Percentiles rank a stretch among this genome's conserved stretches.
Evolutionary conservation across 2,797 vertebrate species (phyloP).

Genomic region (Scomberomorus guttatus): DNA sequence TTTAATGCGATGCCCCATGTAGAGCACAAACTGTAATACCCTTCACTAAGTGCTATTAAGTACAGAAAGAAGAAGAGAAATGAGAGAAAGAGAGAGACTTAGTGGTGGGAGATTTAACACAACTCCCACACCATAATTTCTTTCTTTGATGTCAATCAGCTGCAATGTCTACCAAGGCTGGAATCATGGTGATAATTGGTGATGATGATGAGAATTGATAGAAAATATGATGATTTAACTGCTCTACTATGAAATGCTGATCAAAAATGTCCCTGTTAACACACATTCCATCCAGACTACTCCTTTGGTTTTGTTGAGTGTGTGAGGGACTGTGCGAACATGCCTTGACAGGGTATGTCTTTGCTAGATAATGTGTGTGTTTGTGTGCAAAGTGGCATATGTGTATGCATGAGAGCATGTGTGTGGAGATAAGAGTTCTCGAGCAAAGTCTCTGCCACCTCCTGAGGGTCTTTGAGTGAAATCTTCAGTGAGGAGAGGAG

Average conservation of each 20-base stretch:
- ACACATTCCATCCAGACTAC: neutral
- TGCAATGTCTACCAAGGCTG: conserved; percentile 58
- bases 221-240: conserved; percentile 58
- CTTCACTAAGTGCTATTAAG: conserved; percentile 76
- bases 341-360: conserved; percentile 29
- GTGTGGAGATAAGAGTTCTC: conserved; percentile 59
- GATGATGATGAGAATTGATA: conserved; percentile 67
- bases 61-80: conserved; percentile 62
- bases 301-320: conserved; percentile 13
- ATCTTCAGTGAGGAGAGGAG: conserved; percentile 33
- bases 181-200: conserved; percentile 66
- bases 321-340: conserved; percentile 25
- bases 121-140: conserved; percentile 66
- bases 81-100: conserved; percentile 55
- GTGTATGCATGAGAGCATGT: conserved; percentile 46
- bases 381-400: conserved; percentile 39
- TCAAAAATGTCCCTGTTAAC: conserved; percentile 48
- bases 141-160: conserved; percentile 70
- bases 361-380: conserved; percentile 42
- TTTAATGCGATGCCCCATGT: conserved; percentile 79
- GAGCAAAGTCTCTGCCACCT: conserved; percentile 54
- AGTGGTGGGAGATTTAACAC: conserved; percentile 64
- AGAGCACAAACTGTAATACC: conserved; percentile 72
- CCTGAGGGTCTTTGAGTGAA: conserved; percentile 54
- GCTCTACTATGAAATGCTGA: conserved; percentile 24